phyloP scores from a whole-genome alignment of 2,113 vertebrate species.

The Prinia subflava region DNA sequence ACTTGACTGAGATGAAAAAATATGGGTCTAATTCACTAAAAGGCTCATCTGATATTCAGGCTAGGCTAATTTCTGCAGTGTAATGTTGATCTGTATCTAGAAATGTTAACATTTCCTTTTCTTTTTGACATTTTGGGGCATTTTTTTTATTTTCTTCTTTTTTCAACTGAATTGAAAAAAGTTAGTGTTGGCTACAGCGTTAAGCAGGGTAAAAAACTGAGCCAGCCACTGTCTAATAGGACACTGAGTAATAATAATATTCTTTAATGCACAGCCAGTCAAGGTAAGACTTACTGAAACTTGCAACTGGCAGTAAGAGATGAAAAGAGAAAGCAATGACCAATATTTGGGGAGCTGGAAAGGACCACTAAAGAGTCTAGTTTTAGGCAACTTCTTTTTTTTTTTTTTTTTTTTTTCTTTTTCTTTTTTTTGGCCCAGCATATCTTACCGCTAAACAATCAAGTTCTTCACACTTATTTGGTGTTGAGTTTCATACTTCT shows the following conservation, averaged over 20 bases:
- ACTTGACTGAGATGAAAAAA: background rate
- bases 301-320: background rate
- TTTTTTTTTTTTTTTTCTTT: background rate
- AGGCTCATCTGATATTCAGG: background rate
- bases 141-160: background rate
- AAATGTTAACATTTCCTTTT: background rate
- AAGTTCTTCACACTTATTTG: background rate
- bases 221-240: background rate
- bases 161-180: background rate
- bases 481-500: background rate
- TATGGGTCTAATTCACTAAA: background rate
- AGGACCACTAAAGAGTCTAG: background rate
- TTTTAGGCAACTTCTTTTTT: background rate
- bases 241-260: background rate
- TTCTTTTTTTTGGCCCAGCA: background rate
- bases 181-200: accelerated
- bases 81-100: background rate
- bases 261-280: background rate
- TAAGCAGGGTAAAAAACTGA: background rate
- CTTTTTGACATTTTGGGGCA: background rate
- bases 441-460: background rate
- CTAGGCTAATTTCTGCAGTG: background rate
- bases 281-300: background rate
- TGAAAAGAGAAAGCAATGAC: background rate
- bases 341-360: background rate